Base-by-base conservation (phyloP, 2,888 invertebrate species). In the Drosophila suboccidentalis region DNA sequence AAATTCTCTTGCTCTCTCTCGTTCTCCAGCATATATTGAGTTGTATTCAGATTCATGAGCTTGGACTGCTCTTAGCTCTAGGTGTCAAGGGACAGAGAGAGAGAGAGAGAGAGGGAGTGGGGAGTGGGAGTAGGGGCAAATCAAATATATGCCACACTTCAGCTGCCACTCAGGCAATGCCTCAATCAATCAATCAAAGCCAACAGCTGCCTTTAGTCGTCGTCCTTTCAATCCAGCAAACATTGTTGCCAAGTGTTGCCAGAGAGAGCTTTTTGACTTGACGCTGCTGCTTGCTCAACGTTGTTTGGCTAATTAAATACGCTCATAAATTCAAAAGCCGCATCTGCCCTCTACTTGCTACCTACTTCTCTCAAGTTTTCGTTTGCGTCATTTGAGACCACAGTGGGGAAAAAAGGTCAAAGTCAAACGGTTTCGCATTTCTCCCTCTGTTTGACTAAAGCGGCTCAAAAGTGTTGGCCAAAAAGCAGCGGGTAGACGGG, bases 161-260 rank as follows among this genome's bases (percentile, higher is more conserved):
- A 87, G 80, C 75, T 87, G 82, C 86, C 88, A 84, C 82, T 87
- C 88, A 85, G 61, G 61, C 82, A 77, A 82, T 86, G 88, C 83
- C 87, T 88, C 80, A 88, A 86, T 88, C 88, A 88, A 84, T 84
- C 83, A 84, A 88, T 88, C 89, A 88, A 69, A 75, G 77, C 80
- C 83, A 75, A 77, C 80, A 82, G 71, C 77, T 79, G 79, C 70
- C 78, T 58, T 58, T 65, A 72, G 73, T 62, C 54, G n/a, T 46
- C 51, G 54, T 38, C 34, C 47, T 47, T 51, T 51, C 29, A 29
- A 29, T 6, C n/a, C 58, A 55, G 61, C 61, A 62, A 75, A 69
- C 38, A 38, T 65, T 69, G 70, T 74, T 70, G 71, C 66, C 75
- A 77, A 78, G 65, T 63, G 69, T 64, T 73, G 73, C 47, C 68